Evolutionary conservation across 2,888 invertebrate genomes (phyloP).

Genomic region (Euproctis similis): DNA sequence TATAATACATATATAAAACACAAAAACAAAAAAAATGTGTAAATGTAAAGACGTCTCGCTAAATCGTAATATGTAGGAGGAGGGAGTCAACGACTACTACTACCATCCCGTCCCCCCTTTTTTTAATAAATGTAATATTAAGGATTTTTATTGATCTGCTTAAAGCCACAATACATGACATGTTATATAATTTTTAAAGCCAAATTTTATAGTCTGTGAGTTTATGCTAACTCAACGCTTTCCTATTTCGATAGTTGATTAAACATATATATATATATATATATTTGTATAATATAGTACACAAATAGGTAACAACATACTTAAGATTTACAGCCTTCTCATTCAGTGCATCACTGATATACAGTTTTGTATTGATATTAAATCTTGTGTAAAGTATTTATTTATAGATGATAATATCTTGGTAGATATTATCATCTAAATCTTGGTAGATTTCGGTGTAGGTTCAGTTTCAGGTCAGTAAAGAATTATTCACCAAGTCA

Average conservation of each 20-base stretch:
- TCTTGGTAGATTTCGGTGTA: no score
- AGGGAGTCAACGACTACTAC: no score
- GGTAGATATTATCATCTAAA: no score
- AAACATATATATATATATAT: no score
- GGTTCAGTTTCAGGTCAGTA: no score
- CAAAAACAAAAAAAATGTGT: no score
- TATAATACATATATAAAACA: no score
- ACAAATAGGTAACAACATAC: slow-evolving; percentile 69
- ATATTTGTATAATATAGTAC: slow-evolving; percentile 66
- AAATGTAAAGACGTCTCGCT: slow-evolving; percentile 59
- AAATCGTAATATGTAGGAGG: slow-evolving; percentile 53
- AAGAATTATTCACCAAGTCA: no score
- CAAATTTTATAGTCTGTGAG: slow-evolving; percentile 76
- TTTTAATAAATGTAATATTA: slow-evolving; percentile 57
- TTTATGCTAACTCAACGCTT: slow-evolving; percentile 65
- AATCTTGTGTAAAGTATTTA: slow-evolving; percentile 26
- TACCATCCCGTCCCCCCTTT: slow-evolving; percentile 29
- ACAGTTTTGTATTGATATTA: slow-evolving; percentile 20
- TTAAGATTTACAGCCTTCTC: slow-evolving; percentile 63
- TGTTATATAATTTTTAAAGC: slow-evolving; percentile 73
- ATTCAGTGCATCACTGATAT: slow-evolving; percentile 32
- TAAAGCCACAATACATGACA: slow-evolving; percentile 65
- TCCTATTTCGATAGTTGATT: slow-evolving; percentile 66
- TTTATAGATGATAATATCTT: no score
- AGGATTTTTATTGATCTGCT: slow-evolving; percentile 65